phyloP scores from a whole-genome alignment of 1,140 invertebrate species.

The Dermatophagoides farinae region DNA sequence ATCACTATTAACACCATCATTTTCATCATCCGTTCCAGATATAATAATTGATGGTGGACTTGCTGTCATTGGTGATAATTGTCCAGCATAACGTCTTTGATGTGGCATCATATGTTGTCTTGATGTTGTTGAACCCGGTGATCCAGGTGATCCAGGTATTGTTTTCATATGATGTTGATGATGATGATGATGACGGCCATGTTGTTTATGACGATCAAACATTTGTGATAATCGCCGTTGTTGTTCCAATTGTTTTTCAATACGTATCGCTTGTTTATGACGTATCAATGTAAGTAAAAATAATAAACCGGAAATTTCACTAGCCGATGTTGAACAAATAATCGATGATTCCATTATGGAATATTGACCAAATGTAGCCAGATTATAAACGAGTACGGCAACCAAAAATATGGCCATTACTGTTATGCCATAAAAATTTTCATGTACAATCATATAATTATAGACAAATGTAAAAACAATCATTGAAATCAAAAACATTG shows the following conservation, averaged over 20 bases:
- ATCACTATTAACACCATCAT: background rate
- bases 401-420: background rate
- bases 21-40: background rate
- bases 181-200: background rate
- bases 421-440: background rate
- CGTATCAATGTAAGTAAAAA: background rate
- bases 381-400: background rate
- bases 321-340: background rate
- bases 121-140: too few relatives aligned
- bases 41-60: too few relatives aligned
- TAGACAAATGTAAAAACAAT: slow-evolving; percentile 4
- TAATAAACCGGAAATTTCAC: background rate
- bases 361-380: background rate
- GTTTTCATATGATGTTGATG: background rate
- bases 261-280: background rate
- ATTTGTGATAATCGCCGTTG: background rate
- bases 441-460: slow-evolving; percentile 1
- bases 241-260: background rate
- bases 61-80: too few relatives aligned
- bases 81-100: background rate
- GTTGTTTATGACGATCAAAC: too few relatives aligned
- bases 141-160: too few relatives aligned
- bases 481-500: background rate
- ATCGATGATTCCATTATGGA: background rate
- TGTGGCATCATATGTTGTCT: too few relatives aligned